Evolutionary conservation across 2,113 vertebrate species (phyloP).

Genomic region (Australoheros scitulus): DNA sequence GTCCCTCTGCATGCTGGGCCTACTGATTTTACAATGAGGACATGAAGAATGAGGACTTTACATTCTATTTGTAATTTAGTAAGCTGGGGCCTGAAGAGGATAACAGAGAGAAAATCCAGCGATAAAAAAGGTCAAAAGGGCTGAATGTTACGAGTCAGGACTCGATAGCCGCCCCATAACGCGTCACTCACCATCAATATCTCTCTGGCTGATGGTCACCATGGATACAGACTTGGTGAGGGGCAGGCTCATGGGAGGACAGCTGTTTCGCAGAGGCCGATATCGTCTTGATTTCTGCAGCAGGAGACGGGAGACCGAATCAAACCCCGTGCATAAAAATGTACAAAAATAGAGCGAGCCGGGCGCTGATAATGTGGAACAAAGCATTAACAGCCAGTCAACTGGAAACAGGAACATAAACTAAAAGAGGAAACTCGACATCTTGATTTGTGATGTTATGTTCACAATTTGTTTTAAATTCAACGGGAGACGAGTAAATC

Average conservation of each 20-base stretch:
- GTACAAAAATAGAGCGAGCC: neutral
- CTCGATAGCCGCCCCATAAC: neutral
- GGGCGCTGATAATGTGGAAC: neutral
- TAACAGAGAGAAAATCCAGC: neutral
- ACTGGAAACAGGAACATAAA: slow-evolving; percentile 39
- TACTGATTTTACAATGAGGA: neutral
- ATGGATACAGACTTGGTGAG: slow-evolving; percentile 95
- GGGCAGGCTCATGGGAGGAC: slow-evolving; percentile 82
- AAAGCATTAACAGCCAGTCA: neutral
- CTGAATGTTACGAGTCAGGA: neutral
- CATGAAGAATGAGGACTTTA: neutral
- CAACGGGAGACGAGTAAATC: slow-evolving; percentile 7
- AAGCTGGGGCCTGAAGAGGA: neutral
- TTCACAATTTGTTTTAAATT: slow-evolving; percentile 30
- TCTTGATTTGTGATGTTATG: slow-evolving; percentile 10
- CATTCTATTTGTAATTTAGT: fast-evolving
- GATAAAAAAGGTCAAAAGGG: neutral
- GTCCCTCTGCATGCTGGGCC: neutral
- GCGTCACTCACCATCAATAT: slow-evolving; percentile 84
- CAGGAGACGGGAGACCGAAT: slow-evolving; percentile 2
- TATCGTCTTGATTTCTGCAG: slow-evolving; percentile 72
- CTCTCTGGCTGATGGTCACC: slow-evolving; percentile 89
- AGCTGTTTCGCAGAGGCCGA: slow-evolving; percentile 77
- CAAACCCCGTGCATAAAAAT: neutral
- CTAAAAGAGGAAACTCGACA: slow-evolving; percentile 31